Evolutionary conservation across 2,113 vertebrate genomes (phyloP), one percentile per base, ranked within the genome.

Genomic region (Dendropsophus ebraccatus): DNA sequence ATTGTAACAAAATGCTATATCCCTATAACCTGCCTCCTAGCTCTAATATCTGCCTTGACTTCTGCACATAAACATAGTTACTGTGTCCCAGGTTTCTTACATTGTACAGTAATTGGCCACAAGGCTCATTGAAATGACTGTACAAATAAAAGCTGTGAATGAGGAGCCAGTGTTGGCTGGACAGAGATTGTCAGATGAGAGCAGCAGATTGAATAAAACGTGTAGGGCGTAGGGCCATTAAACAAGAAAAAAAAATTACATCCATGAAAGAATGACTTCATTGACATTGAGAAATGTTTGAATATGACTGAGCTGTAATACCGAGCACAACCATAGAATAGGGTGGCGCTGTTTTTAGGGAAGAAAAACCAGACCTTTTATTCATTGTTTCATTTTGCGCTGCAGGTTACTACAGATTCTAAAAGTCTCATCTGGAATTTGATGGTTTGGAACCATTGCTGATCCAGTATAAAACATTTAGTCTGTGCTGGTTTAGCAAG

Each of bases 61-160:
- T 90, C 95, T 92, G 92, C 93, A 58, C 91, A 92, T 93, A 95
- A 96, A 95, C 95, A 94, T 83, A 90, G 89, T 93, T 93, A 91
- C 92, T 92, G 91, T 90, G 87, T 93, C 93, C 91, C 90, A 90
- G 70, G 78, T 62, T 86, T 87, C 50, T 76, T 28, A 2, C 84
- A 87, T 78, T 82, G 58, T 72, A 28, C 47, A 70, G 21, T 47
- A 86, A 80, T 85, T 90, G 88, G 85, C 37, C n/a, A 41, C 54
- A n/a, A 79, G 5, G 37, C 25, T 60, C 56, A 60, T 25, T 80
- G 21, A 58, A 80, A 60, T 60, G 41, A 41, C 56, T 80, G 35
- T 45, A 62, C 76, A 56, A 60, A 80, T 8, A 8, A 35, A 80
- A 62, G 21, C 54, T 80, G 17, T 60, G 54, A 80, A 80, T 45